Conservation (phyloP, 1,140 invertebrate genomes). For the Ips nitidus region DNA sequence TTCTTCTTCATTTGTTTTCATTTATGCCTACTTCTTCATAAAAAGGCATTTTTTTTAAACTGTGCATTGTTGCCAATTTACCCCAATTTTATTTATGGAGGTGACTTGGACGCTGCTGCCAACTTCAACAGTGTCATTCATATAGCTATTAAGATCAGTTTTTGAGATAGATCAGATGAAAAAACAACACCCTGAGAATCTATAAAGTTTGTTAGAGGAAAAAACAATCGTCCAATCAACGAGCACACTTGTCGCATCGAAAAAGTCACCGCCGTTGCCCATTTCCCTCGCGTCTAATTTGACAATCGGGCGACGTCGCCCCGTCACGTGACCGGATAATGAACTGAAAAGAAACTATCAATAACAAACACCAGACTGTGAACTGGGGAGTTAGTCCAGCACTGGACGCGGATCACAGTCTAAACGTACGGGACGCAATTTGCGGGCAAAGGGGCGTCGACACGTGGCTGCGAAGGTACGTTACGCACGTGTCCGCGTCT, state of each 20-base stretch:
- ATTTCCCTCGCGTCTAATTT: conserved; percentile 31
- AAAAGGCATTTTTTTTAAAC: too few relatives aligned
- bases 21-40: neutral
- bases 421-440: conserved; percentile 44
- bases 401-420: conserved; percentile 31
- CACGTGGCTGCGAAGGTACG: conserved; percentile 49
- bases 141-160: too few relatives aligned
- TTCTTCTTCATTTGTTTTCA: neutral
- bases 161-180: too few relatives aligned
- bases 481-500: conserved; percentile 43
- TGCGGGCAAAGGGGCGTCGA: conserved; percentile 49
- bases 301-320: conserved; percentile 25
- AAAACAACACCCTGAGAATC: too few relatives aligned
- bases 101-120: too few relatives aligned
- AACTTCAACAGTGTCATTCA: too few relatives aligned
- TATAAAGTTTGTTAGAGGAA: neutral
- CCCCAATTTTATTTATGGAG: too few relatives aligned
- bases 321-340: conserved; percentile 49
- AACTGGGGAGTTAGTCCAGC: neutral
- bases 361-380: conserved; percentile 45
- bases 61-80: too few relatives aligned
- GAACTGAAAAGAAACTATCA: conserved; percentile 51
- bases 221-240: conserved; percentile 31
- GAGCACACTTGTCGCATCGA: conserved; percentile 25
- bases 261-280: conserved; percentile 24